Percentiles rank a stretch among this genome's conserved stretches.
Evolutionary conservation across 2,797 vertebrate species (phyloP).

Genomic region (Phataginus tetradactyla): DNA sequence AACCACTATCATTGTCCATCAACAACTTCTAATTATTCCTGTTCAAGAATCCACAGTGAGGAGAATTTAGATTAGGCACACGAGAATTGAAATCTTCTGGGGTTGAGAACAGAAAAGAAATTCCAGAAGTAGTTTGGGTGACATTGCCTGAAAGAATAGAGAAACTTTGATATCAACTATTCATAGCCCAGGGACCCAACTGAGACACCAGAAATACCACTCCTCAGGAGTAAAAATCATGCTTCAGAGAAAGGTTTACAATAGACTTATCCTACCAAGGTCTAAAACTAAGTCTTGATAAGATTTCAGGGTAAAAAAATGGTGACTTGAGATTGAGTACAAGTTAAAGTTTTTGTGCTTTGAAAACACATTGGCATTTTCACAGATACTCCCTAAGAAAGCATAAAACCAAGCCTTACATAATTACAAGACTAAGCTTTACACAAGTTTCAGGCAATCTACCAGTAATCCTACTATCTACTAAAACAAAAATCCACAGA

Average conservation of each 20-base stretch:
- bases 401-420: not conserved
- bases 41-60: not conserved
- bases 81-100: not conserved
- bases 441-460: not conserved
- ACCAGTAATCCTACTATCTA: not conserved
- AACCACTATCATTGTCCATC: not conserved
- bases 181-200: not conserved
- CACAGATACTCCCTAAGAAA: not conserved
- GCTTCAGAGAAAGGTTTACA: not conserved
- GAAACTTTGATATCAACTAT: not conserved
- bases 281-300: not conserved
- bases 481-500: not conserved
- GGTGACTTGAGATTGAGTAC: not conserved
- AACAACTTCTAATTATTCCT: not conserved
- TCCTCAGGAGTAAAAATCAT: not conserved
- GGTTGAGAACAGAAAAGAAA: not conserved
- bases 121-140: not conserved
- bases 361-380: not conserved
- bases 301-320: not conserved
- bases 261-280: not conserved
- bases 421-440: not conserved
- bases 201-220: not conserved
- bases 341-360: conserved; percentile 1
- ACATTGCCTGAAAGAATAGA: not conserved
- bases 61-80: not conserved